Base-by-base conservation (phyloP, 2,113 vertebrate genomes). In the Drymodes brunneopygia region DNA sequence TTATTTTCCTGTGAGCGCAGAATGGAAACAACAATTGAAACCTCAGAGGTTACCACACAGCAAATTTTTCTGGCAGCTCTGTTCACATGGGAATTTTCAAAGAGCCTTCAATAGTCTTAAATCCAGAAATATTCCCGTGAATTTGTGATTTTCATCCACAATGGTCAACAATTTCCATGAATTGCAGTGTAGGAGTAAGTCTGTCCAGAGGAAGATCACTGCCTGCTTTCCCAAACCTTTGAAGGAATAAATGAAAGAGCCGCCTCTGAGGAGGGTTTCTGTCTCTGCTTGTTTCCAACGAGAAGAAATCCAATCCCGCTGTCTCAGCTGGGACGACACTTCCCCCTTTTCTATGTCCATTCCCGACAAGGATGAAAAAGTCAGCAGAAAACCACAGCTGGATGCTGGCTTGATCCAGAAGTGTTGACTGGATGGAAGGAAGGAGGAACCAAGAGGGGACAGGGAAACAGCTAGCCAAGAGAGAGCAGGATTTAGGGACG, bases 1-100 rank as follows among this genome's bases (percentile, higher is more conserved):
- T 36, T 53, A 29, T 80, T 88, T 90, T 85, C 79, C 71, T 80
- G 27, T 20, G 51, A 95, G 74, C 0, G 0, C 45, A 50, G 79
- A 94, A 77, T 70, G 75, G 92, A 92, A 94, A 88, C 85, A 95
- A 84, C 73, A 94, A 92, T n/a, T 56, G 82, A 96, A 94, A 97
- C 91, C 92, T 95, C 94, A 93, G 88, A 54, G 83, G 35, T 31
- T 95, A 88, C 82, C 86, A 94, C 82, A 90, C 47, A 73, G 86
- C 2, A 22, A 40, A 58, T 70, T 95, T 90, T 93, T 97, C 91
- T 96, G 82, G 86, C 86, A 80, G 82, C 38, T 86, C 51, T 93
- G 60, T 81, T 94, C 86, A 70, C 86, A 71, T 66, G 88, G 85
- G 85, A 92, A 65, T 89, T 95, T 94, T 92, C 62, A 72, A 82